phyloP scores from a whole-genome alignment of 2,888 invertebrate species.

The Drosophila nigricruria region DNA sequence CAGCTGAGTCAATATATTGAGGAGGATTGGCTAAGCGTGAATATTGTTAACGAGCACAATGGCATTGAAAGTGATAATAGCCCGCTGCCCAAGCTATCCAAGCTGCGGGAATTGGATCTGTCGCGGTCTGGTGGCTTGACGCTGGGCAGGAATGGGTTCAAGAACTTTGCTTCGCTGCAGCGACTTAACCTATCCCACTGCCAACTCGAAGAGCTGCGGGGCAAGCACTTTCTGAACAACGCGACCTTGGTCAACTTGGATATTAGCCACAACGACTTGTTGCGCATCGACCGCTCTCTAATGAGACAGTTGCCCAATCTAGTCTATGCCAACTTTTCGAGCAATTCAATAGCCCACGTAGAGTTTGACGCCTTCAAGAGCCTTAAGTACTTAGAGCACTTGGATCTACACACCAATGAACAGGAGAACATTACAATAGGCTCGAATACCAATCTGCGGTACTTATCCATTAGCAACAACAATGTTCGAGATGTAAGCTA shows the following conservation, averaged over 20 bases:
- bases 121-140: conserved; percentile 70
- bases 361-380: conserved; percentile 63
- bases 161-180: conserved; percentile 62
- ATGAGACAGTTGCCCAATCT: conserved; percentile 65
- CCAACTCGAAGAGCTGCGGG: conserved; percentile 62
- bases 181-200: conserved; percentile 76
- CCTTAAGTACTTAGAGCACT: conserved; percentile 55
- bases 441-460: conserved; percentile 58
- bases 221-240: conserved; percentile 55
- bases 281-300: conserved; percentile 46
- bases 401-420: conserved; percentile 78
- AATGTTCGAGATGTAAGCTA: conserved; percentile 72
- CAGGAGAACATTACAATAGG: conserved; percentile 74
- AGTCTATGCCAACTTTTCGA: conserved; percentile 77
- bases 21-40: conserved; percentile 59
- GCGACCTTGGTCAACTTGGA: conserved; percentile 62
- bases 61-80: conserved; percentile 40
- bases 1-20: conserved; percentile 49
- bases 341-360: conserved; percentile 71
- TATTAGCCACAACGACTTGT: conserved; percentile 77
- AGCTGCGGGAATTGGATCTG: conserved; percentile 71
- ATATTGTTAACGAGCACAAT: conserved; percentile 58
- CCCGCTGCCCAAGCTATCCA: conserved; percentile 35
- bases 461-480: conserved; percentile 78
- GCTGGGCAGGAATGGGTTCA: conserved; percentile 65